Evolutionary conservation across 2,888 invertebrate genomes (phyloP).

Genomic region (Zonitis immaculata): DNA sequence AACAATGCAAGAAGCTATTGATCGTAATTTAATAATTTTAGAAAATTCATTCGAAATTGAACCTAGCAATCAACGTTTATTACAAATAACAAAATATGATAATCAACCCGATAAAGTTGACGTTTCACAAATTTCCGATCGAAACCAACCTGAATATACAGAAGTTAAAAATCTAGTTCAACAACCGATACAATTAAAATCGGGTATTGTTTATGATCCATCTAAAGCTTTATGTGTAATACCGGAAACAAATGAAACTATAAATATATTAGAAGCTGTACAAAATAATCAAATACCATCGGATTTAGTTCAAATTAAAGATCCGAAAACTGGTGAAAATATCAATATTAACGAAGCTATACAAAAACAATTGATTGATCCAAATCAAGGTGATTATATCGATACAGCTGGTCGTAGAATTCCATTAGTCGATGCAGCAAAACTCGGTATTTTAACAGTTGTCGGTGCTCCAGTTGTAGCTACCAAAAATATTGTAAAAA

Average conservation of each 20-base stretch:
- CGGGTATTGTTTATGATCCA: conserved; percentile 75
- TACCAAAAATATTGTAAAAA: conserved; percentile 63
- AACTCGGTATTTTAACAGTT: conserved; percentile 71
- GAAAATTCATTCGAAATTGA: conserved; percentile 52
- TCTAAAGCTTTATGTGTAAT: conserved; percentile 69
- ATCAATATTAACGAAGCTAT: conserved; percentile 73
- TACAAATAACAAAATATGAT: conserved; percentile 67
- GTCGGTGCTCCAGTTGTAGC: conserved; percentile 71
- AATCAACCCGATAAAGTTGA: conserved; percentile 70
- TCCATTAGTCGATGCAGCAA: conserved; percentile 68
- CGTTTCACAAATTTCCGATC: conserved; percentile 56
- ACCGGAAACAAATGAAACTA: conserved; percentile 64
- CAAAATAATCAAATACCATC: conserved; percentile 68
- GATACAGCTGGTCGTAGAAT: conserved; percentile 63
- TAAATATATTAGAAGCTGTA: conserved; percentile 71
- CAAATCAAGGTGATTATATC: conserved; percentile 62
- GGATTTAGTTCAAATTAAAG: conserved; percentile 63
- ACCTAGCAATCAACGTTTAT: conserved; percentile 55
- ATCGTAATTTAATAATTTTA: conserved; percentile 59
- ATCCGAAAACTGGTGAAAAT: conserved; percentile 63
- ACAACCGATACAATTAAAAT: conserved; percentile 69
- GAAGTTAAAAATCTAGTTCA: conserved; percentile 50
- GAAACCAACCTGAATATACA: conserved; percentile 49
- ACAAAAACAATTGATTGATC: conserved; percentile 68
- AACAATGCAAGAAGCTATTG: conserved; percentile 72